Conservation (phyloP, 1,140 invertebrate genomes). For the Drosophila setifemur region DNA sequence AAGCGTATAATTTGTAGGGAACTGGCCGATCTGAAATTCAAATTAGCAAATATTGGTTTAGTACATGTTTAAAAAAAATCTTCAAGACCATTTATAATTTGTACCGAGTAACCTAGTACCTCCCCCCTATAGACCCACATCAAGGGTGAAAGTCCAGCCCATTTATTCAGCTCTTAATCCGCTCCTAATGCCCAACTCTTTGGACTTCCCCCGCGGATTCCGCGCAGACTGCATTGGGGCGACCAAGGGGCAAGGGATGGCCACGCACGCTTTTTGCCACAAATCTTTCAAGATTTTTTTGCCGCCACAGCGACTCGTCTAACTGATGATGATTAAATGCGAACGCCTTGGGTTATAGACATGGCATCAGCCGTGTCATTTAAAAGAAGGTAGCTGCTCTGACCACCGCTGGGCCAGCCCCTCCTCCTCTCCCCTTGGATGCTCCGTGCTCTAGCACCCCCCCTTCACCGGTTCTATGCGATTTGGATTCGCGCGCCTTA, state of each 20-base stretch:
- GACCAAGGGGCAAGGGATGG: constrained; percentile 42
- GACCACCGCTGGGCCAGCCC: constrained; percentile 40
- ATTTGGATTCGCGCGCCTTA: constrained; percentile 76
- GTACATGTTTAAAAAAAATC: no score
- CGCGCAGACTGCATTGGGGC: constrained; percentile 3
- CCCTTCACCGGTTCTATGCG: constrained; percentile 18
- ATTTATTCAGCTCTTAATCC: constrained; percentile 50
- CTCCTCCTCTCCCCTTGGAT: background rate
- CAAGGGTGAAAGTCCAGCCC: constrained; percentile 40
- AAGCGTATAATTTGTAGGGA: no score
- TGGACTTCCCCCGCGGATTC: constrained; percentile 24
- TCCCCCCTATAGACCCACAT: background rate
- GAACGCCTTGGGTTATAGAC: constrained; percentile 78
- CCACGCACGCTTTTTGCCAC: constrained; percentile 77
- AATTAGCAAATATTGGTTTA: no score
- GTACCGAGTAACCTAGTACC: background rate
- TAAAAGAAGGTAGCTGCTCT: constrained; percentile 75
- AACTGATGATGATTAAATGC: constrained; percentile 81
- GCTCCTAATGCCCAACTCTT: constrained; percentile 49
- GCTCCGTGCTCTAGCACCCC: background rate
- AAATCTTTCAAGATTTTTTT: constrained; percentile 71
- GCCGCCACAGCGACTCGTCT: constrained; percentile 63
- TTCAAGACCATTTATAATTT: no score
- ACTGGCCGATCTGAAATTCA: no score
- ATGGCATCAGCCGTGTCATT: constrained; percentile 81